Percentiles rank a stretch among this genome's conserved stretches.
phyloP scores from a whole-genome alignment of 2,888 invertebrate species.

The Trachelus tabidus region DNA sequence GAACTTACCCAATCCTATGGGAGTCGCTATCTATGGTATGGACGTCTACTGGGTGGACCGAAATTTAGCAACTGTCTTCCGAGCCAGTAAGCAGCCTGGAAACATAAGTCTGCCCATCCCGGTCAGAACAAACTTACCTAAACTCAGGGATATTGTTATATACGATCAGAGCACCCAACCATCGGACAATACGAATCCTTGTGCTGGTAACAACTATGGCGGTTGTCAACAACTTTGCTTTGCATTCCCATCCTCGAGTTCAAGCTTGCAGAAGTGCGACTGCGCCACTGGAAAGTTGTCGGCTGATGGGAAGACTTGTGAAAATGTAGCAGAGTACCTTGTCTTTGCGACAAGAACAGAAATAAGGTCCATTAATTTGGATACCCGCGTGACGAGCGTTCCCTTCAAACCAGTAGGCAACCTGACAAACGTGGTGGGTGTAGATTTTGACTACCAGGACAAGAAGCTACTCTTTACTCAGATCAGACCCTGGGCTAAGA shows the following conservation, averaged over 20 bases:
- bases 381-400: constrained; percentile 81
- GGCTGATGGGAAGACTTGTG: constrained; percentile 78
- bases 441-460: constrained; percentile 94
- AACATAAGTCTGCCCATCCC: constrained; percentile 78
- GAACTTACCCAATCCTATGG: constrained; percentile 93
- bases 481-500: constrained; percentile 90
- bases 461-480: constrained; percentile 92
- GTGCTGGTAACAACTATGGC: constrained; percentile 79
- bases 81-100: constrained; percentile 81
- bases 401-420: constrained; percentile 89
- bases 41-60: constrained; percentile 96
- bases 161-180: constrained; percentile 93
- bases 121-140: constrained; percentile 85
- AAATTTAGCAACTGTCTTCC: constrained; percentile 86
- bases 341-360: constrained; percentile 95
- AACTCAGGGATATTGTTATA: constrained; percentile 90
- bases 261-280: constrained; percentile 80
- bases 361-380: constrained; percentile 89
- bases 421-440: constrained; percentile 91
- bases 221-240: constrained; percentile 97
- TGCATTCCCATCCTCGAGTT: constrained; percentile 80
- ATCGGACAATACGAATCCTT: constrained; percentile 83
- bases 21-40: constrained; percentile 85
- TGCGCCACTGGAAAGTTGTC: constrained; percentile 89
- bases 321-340: constrained; percentile 87